phyloP scores from a whole-genome alignment of 2,888 invertebrate genomes.

The Molorchus minor region DNA sequence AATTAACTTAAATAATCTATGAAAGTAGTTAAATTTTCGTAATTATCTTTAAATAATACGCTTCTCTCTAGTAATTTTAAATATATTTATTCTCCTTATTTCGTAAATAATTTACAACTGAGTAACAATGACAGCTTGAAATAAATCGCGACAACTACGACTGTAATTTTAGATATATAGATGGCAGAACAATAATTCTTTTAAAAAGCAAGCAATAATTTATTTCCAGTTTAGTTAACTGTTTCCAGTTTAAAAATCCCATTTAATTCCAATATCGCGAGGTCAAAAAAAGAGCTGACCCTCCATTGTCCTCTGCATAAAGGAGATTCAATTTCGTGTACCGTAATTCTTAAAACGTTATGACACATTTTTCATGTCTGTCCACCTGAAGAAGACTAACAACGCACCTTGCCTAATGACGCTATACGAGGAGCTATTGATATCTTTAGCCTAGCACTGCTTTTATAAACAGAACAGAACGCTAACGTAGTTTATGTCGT shows the following conservation, averaged over 20 bases:
- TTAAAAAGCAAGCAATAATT: conserved; percentile 40
- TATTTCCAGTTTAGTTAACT: conserved; percentile 30
- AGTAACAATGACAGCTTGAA: conserved; percentile 13
- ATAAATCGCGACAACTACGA: conserved; percentile 12
- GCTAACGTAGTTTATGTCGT: too few species aligned
- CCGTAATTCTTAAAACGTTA: conserved; percentile 33
- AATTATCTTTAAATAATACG: too few species aligned
- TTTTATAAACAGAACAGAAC: too few species aligned
- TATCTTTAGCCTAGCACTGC: too few species aligned
- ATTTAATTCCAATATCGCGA: conserved; percentile 27
- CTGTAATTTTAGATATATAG: conserved; percentile 40
- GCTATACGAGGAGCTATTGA: too few species aligned
- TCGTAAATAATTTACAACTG: too few species aligned
- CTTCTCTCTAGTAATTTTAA: too few species aligned
- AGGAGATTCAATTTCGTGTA: conserved; percentile 39
- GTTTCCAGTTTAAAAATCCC: conserved; percentile 16
- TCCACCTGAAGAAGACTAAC: conserved; percentile 16
- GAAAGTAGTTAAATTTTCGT: too few species aligned
- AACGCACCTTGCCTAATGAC: conserved; percentile 13
- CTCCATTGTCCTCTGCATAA: conserved; percentile 38
- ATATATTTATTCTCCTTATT: too few species aligned
- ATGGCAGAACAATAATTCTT: conserved; percentile 41
- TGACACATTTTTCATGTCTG: conserved; percentile 25
- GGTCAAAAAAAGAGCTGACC: conserved; percentile 35
- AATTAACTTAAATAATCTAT: too few species aligned